Conservation (phyloP, 2,888 invertebrate genomes). For the Drosophila nr. perissopoda region DNA sequence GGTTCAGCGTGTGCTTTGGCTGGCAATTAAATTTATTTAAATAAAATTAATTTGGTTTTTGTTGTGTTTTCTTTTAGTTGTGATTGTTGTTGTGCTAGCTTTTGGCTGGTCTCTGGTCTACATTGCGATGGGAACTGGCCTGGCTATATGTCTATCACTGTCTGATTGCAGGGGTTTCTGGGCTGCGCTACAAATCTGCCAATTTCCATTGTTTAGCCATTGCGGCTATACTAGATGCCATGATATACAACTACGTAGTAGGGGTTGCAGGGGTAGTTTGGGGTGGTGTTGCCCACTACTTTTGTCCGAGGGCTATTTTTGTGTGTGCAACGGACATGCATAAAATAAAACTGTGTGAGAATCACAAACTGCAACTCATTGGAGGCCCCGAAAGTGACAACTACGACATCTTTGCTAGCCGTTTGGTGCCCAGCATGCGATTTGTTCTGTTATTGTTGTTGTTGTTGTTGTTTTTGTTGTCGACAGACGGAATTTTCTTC, state of each 20-base stretch:
- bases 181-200: slow-evolving; percentile 74
- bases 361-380: slow-evolving; percentile 73
- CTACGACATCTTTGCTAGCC: slow-evolving; percentile 64
- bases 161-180: slow-evolving; percentile 69
- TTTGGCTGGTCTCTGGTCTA: slow-evolving; percentile 48
- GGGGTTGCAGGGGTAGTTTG: slow-evolving; percentile 39
- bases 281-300: slow-evolving; percentile 64
- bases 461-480: slow-evolving; percentile 60
- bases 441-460: slow-evolving; percentile 41
- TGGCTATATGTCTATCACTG: slow-evolving; percentile 52
- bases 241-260: slow-evolving; percentile 35
- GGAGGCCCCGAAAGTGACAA: slow-evolving; percentile 77
- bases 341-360: slow-evolving; percentile 65
- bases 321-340: slow-evolving; percentile 69
- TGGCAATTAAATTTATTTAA: slow-evolving; percentile 83
- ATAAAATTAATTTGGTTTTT: slow-evolving; percentile 71
- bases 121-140: slow-evolving; percentile 49
- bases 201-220: slow-evolving; percentile 76
- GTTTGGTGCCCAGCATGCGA: slow-evolving; percentile 70
- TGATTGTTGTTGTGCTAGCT: slow-evolving; percentile 21
- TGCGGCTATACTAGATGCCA: slow-evolving; percentile 47
- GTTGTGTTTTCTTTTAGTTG: slow-evolving; percentile 16
- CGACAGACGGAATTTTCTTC: slow-evolving; percentile 83
- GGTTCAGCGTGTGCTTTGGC: slow-evolving; percentile 56
- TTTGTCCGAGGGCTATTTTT: slow-evolving; percentile 85